Evolutionary conservation across 1,140 invertebrate species (phyloP).

Genomic region (Venustaconcha ellipsiformis): DNA sequence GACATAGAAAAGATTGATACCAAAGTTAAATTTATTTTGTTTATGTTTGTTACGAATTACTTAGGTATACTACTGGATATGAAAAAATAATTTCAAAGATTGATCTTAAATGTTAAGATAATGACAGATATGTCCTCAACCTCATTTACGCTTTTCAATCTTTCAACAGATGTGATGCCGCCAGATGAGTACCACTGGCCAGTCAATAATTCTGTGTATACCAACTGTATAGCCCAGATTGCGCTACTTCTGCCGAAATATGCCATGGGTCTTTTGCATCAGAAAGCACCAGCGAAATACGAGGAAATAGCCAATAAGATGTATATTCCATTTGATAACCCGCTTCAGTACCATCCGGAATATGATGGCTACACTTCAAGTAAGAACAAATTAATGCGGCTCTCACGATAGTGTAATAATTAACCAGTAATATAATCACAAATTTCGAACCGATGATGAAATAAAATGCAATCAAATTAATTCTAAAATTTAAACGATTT

Average conservation of each 20-base stretch:
- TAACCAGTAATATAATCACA: no score
- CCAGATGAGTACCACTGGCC: slow-evolving; percentile 69
- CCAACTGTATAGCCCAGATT: slow-evolving; percentile 67
- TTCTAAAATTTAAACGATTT: no score
- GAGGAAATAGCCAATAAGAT: slow-evolving; percentile 49
- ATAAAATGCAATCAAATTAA: no score
- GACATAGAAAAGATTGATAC: no score
- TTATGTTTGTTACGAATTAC: no score
- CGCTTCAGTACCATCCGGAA: slow-evolving; percentile 60
- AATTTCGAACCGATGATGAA: no score
- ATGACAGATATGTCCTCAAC: no score
- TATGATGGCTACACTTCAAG: slow-evolving; percentile 58
- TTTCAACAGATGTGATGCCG: slow-evolving; percentile 69
- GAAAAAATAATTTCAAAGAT: no score
- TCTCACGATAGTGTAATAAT: no score
- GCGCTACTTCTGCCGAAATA: slow-evolving; percentile 33
- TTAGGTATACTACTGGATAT: no score
- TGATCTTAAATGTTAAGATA: no score
- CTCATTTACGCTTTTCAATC: background rate
- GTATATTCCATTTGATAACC: slow-evolving; percentile 55
- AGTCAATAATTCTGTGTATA: slow-evolving; percentile 69
- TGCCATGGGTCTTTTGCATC: slow-evolving; percentile 15
- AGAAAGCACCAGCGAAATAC: slow-evolving; percentile 28
- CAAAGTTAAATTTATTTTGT: no score
- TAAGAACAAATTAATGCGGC: slow-evolving; percentile 15